Evolutionary conservation across 1,140 invertebrate genomes (phyloP), one percentile per base, ranked within the genome.

Genomic region (Limonius californicus): DNA sequence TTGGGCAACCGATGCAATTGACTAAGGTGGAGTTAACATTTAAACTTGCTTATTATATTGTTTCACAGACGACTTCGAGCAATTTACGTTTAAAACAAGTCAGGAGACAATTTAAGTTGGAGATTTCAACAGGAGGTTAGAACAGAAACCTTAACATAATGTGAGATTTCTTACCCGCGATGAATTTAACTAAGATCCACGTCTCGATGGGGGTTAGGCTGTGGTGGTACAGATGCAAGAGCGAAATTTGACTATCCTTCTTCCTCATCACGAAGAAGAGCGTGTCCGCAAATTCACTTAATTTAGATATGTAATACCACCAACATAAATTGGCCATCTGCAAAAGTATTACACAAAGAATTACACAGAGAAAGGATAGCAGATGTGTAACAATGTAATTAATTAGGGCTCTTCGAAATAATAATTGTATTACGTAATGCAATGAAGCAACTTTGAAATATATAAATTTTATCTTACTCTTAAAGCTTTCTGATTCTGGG

Each of bases 291-390:
- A 98, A 97, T 82, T 99, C 96, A 12, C 94, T 90, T 68, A 95
- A 85, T 79, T 99, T 99, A 47, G 95, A 97, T 77, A 97, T 89
- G 79, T 97, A 99, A 77, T 97, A 98, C 84, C 94, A 93, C 90
- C 94, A 98, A 73, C 94, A 92, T 12, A 95, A 85, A 69, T 91
- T 89, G 0, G 93, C 87, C 92, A 97, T 97, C 89, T 95, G 81
- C 42, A 86, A 69, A 18, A 23, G 21, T n/a, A 19, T 12, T 54
- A 8, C 21, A 20, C 3, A 27, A 6, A 54, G 6, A 47, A 54
- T 54, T n/a, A 21, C 16, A 4, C 4, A 54, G n/a, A n/a, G n/a
- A n/a, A n/a, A n/a, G n/a, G n/a, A n/a, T n/a, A n/a, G n/a, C n/a
- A n/a, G n/a, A n/a, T n/a, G n/a, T n/a, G n/a, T n/a, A n/a, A n/a